Percentiles rank a stretch among this genome's conserved stretches.
Conservation (phyloP, 1,140 invertebrate genomes). For the Homalodisca vitripennis region DNA sequence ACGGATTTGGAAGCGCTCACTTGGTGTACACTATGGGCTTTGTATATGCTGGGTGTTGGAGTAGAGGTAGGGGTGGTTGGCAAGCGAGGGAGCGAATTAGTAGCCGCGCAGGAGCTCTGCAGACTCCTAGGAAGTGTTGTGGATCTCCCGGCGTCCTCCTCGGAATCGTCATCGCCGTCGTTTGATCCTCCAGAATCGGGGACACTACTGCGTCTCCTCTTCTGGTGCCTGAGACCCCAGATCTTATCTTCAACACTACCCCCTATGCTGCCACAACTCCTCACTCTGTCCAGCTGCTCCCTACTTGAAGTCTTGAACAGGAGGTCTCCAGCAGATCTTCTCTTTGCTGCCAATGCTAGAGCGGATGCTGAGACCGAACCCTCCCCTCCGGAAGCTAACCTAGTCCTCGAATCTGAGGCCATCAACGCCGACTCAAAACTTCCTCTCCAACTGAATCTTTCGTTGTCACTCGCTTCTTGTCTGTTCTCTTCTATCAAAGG, state of each 20-base stretch:
- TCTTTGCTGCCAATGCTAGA: conserved; percentile 64
- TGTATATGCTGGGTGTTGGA: conserved; percentile 61
- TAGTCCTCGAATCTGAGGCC: conserved; percentile 72
- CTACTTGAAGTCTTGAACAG: conserved; percentile 73
- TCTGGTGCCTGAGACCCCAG: conserved; percentile 53
- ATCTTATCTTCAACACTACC: conserved; percentile 60
- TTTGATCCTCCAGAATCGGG: conserved; percentile 64
- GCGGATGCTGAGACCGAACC: conserved; percentile 58
- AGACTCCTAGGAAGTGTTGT: conserved; percentile 65
- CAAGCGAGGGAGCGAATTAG: conserved; percentile 55
- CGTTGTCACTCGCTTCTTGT: conserved; percentile 83
- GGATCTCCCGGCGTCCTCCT: conserved; percentile 51
- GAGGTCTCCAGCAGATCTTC: conserved; percentile 75
- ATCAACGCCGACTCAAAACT: conserved; percentile 86
- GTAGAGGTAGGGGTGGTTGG: conserved; percentile 47
- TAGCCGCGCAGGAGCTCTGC: conserved; percentile 55
- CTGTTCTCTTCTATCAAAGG: conserved; percentile 58
- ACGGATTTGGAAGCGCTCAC: conserved; percentile 60
- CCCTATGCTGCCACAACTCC: conserved; percentile 79
- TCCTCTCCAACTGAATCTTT: conserved; percentile 84
- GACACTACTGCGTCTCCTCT: conserved; percentile 60
- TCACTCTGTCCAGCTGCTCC: conserved; percentile 69
- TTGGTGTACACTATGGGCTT: conserved; percentile 65
- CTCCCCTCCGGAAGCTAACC: conserved; percentile 63
- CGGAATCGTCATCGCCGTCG: conserved; percentile 61